phyloP scores from a whole-genome alignment of 2,888 invertebrate species.

The Drosophila picticornis region DNA sequence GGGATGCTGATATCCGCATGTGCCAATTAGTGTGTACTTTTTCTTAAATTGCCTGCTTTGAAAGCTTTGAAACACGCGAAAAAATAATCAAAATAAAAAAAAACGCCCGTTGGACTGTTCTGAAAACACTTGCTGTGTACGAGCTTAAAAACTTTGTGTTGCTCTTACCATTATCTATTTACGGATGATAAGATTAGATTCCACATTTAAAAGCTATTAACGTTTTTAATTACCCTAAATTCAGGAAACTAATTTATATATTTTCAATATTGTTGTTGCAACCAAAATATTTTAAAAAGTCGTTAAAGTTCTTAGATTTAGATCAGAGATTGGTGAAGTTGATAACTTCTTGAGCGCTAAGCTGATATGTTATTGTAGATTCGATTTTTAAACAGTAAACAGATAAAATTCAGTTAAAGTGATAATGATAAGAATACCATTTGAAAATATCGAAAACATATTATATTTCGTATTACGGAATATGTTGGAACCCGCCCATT shows the following conservation, averaged over 20 bases:
- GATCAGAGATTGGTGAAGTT: not conserved
- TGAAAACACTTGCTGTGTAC: not conserved
- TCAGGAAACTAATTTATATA: not conserved
- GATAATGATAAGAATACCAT: not conserved
- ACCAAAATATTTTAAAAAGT: not conserved
- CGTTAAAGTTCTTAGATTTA: not conserved
- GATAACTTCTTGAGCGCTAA: not conserved
- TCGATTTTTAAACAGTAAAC: not conserved
- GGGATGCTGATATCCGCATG: slow-evolving; percentile 22
- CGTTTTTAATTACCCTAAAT: not conserved
- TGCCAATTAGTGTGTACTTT: slow-evolving; percentile 32
- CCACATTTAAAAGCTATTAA: not conserved
- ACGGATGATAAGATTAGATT: not conserved
- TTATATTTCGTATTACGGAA: not conserved
- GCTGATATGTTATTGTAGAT: not conserved
- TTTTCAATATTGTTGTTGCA: not conserved
- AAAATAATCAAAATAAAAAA: not conserved
- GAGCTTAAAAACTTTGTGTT: not conserved
- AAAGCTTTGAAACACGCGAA: not conserved
- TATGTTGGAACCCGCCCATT: not conserved
- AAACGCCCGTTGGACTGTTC: not conserved
- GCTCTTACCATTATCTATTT: not conserved
- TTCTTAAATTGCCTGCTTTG: slow-evolving; percentile 4
- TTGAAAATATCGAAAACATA: not conserved
- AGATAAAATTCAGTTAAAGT: not conserved